These are phyloP conservation scores for Sinohyriopsis cumingii DNA, from an alignment of 2,888 invertebrate species.

Conservation along the genomic window DNA sequence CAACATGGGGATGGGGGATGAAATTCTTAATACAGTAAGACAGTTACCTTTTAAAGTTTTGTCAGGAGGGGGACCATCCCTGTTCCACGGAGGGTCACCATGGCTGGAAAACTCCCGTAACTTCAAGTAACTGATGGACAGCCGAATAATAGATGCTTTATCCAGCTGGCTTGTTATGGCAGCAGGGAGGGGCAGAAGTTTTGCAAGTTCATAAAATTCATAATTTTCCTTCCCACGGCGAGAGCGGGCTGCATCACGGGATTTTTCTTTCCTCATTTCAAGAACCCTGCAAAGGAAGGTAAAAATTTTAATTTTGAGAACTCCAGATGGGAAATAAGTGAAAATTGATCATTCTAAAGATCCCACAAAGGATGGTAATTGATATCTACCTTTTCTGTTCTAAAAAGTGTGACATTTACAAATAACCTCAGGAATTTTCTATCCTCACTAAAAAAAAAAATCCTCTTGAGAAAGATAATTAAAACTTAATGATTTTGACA, in stretches of 20 bases:
- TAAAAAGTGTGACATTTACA: too few relatives aligned
- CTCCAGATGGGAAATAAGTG: too few relatives aligned
- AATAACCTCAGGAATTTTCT: too few relatives aligned
- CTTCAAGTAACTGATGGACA: slow-evolving; percentile 96
- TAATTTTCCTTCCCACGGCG: slow-evolving; percentile 97
- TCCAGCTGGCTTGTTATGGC: slow-evolving; percentile 97
- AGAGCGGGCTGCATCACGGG: slow-evolving; percentile 95
- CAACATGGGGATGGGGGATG: too few relatives aligned
- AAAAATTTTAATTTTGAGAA: not conserved
- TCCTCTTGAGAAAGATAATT: too few relatives aligned
- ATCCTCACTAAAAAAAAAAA: too few relatives aligned
- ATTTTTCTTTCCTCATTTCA: slow-evolving; percentile 86
- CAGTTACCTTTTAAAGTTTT: slow-evolving; percentile 57
- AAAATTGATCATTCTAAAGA: too few relatives aligned
- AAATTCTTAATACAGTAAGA: not conserved
- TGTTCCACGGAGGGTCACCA: slow-evolving; percentile 95
- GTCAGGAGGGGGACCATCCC: slow-evolving; percentile 47
- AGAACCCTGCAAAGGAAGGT: slow-evolving; percentile 63
- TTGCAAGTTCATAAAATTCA: slow-evolving; percentile 94
- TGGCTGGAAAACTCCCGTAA: slow-evolving; percentile 96
- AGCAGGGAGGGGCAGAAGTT: slow-evolving; percentile 92
- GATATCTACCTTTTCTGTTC: too few relatives aligned
- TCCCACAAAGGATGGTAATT: too few relatives aligned
- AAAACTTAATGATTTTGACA: too few relatives aligned
- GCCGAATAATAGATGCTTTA: slow-evolving; percentile 95